Evolutionary conservation across 2,888 invertebrate genomes (phyloP), one percentile per base, ranked within the genome.

Genomic region (Gasteruption jaculator): DNA sequence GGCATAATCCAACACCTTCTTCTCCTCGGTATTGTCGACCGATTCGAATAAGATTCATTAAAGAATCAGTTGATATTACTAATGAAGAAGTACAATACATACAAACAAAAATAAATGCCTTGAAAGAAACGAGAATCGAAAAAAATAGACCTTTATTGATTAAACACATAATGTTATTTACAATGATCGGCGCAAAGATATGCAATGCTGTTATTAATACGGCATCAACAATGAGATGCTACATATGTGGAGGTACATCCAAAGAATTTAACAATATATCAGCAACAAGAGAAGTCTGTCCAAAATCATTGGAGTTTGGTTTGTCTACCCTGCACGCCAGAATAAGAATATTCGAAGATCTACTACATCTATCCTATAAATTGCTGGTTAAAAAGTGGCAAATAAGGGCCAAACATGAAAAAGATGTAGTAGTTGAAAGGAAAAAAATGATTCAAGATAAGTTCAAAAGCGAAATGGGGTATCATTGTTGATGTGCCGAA

Each of bases 161-260:
- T 15, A 58, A 56, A 37, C 49, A 53, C 29, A 60, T 45, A 7
- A 40, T 63, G 44, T 26, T 50, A 21, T 54, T 60, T 14, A 53
- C 56, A 10, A 57, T 61, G 54, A 49, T 65, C 6, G 63, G 62
- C 41, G 61, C 49, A 3, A 67, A 65, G 44, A 57, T 65, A 1
- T 63, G 56, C 38, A 63, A 66, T 52, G 61, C 62, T 29, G 55
- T 56, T 4, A 58, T 60, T 11, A 46, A 57, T 24, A 63, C 60
- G 8, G 40, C 43, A 33, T 63, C 58, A 10, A 56, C 60, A 8
- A 56, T 52, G 54, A 54, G 51, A 21, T 70, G 65, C 39, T 65
- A 63, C 39, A 58, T 66, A 20, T 62, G 61, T 40, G 54, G 56
- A 16, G 44, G 46, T 24, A 68, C 63, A 19, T 61, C 61, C 5